Percentiles rank a stretch among this genome's conserved stretches.
Evolutionary conservation across 2,797 vertebrate genomes (phyloP).

Genomic region (Pelobates cultripes): DNA sequence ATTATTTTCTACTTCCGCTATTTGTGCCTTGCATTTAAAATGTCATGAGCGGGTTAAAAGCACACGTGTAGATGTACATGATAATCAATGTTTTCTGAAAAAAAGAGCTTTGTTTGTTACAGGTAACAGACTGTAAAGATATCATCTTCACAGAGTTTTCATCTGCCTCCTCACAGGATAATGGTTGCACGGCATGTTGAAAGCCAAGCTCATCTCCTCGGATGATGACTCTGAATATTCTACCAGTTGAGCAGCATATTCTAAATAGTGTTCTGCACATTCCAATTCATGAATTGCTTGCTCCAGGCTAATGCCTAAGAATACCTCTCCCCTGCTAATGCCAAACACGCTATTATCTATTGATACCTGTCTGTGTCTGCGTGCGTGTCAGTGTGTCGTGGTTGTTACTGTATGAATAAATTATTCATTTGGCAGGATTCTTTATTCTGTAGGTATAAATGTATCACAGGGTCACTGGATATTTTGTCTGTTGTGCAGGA

Average conservation of each 20-base stretch:
- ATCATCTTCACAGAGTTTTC: neutral
- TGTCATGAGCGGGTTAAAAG: too few relatives aligned
- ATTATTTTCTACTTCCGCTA: too few relatives aligned
- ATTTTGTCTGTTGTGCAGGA: neutral
- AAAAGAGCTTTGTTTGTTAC: too few relatives aligned
- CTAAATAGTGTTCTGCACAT: constrained; percentile 34
- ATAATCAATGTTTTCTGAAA: neutral
- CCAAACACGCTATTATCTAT: constrained; percentile 5
- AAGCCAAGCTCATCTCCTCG: neutral
- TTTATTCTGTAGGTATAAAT: neutral
- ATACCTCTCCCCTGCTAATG: neutral
- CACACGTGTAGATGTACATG: too few relatives aligned
- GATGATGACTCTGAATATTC: constrained; percentile 1
- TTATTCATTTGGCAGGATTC: too few relatives aligned
- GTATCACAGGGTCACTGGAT: neutral
- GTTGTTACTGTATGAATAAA: neutral
- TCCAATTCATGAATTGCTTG: constrained; percentile 6
- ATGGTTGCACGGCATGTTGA: neutral
- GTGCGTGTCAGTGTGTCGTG: neutral
- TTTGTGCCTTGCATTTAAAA: too few relatives aligned
- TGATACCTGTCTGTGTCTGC: neutral
- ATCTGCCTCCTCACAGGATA: neutral
- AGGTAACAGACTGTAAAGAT: neutral
- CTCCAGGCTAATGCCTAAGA: constrained; percentile 18
- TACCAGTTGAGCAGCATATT: constrained; percentile 29